A percentile compares a stretch with the other conserved stretches of the same genome.
Conservation (phyloP, 2,797 vertebrate genomes). For the Amazona finschi region DNA sequence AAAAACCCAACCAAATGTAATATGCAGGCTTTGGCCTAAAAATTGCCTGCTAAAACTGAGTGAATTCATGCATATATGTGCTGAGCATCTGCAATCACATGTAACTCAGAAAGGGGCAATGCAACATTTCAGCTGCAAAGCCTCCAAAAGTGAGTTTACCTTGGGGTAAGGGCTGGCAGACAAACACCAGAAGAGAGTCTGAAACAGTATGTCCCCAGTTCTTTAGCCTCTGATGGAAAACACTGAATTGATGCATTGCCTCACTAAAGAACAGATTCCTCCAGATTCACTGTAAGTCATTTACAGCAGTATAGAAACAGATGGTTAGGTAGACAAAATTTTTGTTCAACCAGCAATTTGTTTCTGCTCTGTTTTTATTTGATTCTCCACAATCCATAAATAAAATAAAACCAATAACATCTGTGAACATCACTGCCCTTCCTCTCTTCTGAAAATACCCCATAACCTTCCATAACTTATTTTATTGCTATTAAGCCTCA, state of each 20-base stretch:
- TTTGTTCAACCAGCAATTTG: background rate
- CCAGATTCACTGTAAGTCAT: background rate
- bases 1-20: background rate
- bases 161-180: background rate
- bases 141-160: background rate
- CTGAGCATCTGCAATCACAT: conserved; percentile 18
- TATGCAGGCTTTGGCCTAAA: background rate
- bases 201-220: background rate
- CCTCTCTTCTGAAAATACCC: background rate
- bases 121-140: background rate
- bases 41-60: background rate
- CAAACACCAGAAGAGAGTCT: background rate
- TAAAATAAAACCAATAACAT: conserved; percentile 11
- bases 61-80: conserved; percentile 20
- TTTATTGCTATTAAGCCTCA: background rate
- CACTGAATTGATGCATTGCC: background rate
- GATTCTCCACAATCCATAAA: background rate
- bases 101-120: background rate
- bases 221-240: background rate
- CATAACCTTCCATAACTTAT: background rate
- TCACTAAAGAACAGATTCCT: background rate
- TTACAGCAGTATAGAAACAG: background rate
- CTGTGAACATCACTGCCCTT: conserved; percentile 17
- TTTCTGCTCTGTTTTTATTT: background rate
- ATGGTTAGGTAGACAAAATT: background rate